Evolutionary conservation across 2,113 vertebrate genomes (phyloP), one percentile per base, ranked within the genome.

Genomic region (Jacana jacana): DNA sequence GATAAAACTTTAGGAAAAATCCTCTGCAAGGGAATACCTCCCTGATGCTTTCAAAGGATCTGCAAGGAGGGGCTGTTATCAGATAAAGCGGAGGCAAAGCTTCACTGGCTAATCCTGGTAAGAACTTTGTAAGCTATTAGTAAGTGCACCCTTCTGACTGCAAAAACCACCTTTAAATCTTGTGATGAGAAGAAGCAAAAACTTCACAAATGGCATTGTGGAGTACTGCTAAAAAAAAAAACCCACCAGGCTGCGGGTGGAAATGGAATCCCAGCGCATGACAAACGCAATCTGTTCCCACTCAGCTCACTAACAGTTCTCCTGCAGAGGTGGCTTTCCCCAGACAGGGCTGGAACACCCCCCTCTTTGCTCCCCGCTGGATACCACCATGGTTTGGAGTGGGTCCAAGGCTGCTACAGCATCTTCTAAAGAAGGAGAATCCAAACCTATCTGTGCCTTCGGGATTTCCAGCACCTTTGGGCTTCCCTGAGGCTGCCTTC

Each of bases 261-360:
- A 93, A 91, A 60, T 70, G 71, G 82, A 95, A 94, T 76, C 85
- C 88, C 90, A 76, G 78, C 60, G 57, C 75, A 64, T 10, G 48
- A 28, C 39, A 82, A 89, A 65, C 3, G 24, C 79, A 94, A 42
- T 69, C 81, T 89, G 78, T 68, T 91, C 66, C 61, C 48, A 40
- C 70, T 76, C 78, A 88, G 28, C 52, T 61, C 42, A 3, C 81
- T 17, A 55, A 63, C 18, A 65, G 25, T 40, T 65, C 60, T 91
- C 13, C 42, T 35, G 52, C 18, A 52, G 72, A 81, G n/a, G 81
- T 80, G 39, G 63, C 52, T 80, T 80, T 64, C 63, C 66, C 33
- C 49, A 65, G 66, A 7, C 51, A 40, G 22, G 30, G 8, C 19
- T 70, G 72, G 18, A 46, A 79, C 46, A 75, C 13, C 25, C 35